phyloP scores from a whole-genome alignment of 2,888 invertebrate genomes.

The Siphlonurus alternatus region DNA sequence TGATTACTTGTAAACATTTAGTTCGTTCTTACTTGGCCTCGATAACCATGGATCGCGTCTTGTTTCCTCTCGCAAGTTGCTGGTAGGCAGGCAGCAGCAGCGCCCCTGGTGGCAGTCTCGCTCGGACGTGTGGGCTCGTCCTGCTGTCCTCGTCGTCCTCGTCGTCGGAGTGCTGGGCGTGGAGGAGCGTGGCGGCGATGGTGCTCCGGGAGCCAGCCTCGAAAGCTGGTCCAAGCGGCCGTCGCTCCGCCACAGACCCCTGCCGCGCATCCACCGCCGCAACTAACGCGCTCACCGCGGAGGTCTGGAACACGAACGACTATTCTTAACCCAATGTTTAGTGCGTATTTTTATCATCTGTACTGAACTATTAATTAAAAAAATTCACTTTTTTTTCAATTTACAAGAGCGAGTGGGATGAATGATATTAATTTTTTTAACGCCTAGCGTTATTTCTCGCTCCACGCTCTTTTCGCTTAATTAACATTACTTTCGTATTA shows the following conservation, averaged over 20 bases:
- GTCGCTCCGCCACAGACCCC: not conserved
- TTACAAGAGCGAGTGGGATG: no score
- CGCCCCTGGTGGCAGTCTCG: not conserved
- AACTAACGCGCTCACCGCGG: not conserved
- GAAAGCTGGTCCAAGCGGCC: no score
- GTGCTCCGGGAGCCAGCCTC: not conserved
- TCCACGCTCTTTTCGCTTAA: no score
- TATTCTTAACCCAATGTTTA: not conserved
- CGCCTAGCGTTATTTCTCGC: no score
- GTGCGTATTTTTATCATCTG: no score
- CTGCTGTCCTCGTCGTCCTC: not conserved
- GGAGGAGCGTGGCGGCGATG: not conserved
- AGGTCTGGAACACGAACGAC: not conserved
- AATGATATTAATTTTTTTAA: no score
- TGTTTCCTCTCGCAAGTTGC: conserved; percentile 13
- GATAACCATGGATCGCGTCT: conserved; percentile 22
- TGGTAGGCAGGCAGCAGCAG: not conserved
- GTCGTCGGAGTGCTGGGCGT: not conserved
- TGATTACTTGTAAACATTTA: no score
- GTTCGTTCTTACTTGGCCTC: conserved; percentile 10
- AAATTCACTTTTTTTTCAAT: no score
- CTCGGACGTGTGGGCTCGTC: not conserved
- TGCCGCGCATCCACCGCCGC: not conserved
- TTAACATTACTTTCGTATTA: no score
- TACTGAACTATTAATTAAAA: no score